These are phyloP conservation scores for Sebastolobus altivelis DNA, from an alignment of 2,797 vertebrate species.

Conservation along the genomic window DNA sequence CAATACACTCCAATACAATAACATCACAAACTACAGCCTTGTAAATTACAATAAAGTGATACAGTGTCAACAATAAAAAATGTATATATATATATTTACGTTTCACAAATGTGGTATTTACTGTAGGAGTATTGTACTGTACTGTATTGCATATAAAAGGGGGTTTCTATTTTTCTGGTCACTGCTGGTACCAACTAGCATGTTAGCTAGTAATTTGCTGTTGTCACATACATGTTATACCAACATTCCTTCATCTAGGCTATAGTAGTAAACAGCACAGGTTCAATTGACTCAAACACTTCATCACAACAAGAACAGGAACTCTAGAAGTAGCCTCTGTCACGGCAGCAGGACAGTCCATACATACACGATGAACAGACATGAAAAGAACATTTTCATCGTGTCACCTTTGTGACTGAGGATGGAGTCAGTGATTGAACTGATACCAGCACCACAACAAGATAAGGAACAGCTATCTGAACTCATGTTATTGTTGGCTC, in stretches of 20 bases:
- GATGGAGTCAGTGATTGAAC: constrained; percentile 27
- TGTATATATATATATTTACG: too few relatives aligned
- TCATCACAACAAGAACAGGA: not conserved
- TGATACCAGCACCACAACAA: constrained; percentile 43
- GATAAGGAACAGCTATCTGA: constrained; percentile 53
- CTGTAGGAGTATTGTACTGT: not conserved
- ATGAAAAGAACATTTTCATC: constrained; percentile 22
- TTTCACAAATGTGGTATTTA: not conserved
- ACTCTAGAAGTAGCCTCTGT: not conserved
- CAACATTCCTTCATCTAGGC: not conserved
- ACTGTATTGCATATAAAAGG: too few relatives aligned
- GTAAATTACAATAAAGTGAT: not conserved
- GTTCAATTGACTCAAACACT: not conserved
- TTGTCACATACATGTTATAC: not conserved
- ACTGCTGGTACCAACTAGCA: not conserved
- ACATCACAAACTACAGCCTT: not conserved
- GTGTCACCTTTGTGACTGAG: constrained; percentile 29
- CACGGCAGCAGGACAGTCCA: not conserved
- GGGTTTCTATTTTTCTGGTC: not conserved
- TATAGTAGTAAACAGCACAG: not conserved
- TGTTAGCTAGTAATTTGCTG: not conserved
- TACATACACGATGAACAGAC: constrained; percentile 20
- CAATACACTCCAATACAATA: not conserved
- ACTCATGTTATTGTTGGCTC: constrained; percentile 30
- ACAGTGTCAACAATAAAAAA: not conserved